These are phyloP conservation scores for Trissolcus brochymenae DNA, from an alignment of 2,888 invertebrate genomes.

Conservation along the genomic window DNA sequence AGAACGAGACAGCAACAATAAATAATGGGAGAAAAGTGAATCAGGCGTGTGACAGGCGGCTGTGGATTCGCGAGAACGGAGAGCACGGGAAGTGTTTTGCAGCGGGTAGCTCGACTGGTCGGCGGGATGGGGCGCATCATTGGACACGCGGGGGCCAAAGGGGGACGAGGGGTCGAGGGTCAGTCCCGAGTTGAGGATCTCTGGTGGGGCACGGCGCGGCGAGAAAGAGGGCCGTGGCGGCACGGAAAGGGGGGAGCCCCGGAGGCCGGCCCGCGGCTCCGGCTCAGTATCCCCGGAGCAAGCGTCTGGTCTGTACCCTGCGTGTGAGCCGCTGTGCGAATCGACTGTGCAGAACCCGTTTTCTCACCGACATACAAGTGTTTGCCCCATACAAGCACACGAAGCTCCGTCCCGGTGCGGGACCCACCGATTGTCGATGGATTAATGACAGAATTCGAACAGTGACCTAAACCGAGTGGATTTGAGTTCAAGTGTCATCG, in stretches of 20 bases:
- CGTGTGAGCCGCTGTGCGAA: constrained; percentile 57
- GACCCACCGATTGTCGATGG: constrained; percentile 22
- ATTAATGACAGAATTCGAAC: constrained; percentile 27
- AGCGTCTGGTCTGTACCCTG: constrained; percentile 77
- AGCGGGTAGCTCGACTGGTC: constrained; percentile 2
- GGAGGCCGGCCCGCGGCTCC: constrained; percentile 76
- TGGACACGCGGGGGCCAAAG: constrained; percentile 31
- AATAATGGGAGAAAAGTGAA: constrained; percentile 5
- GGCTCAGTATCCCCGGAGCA: constrained; percentile 77
- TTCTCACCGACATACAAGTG: constrained; percentile 52
- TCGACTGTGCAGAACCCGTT: constrained; percentile 22
- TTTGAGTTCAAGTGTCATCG: constrained; percentile 5
- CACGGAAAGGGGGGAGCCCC: constrained; percentile 70
- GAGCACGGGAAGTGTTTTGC: neutral
- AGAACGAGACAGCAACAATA: no score
- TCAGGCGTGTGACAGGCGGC: constrained; percentile 15
- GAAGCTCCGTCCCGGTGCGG: constrained; percentile 17
- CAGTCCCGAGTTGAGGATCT: constrained; percentile 24
- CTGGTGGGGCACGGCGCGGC: constrained; percentile 30
- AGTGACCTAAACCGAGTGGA: neutral
- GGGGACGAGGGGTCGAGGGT: constrained; percentile 49
- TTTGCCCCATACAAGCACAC: constrained; percentile 25
- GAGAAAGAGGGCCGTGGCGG: constrained; percentile 41
- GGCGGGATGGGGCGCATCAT: constrained; percentile 26
- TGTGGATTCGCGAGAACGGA: constrained; percentile 12